Evolutionary conservation across 2,113 vertebrate genomes (phyloP), one percentile per base, ranked within the genome.

Genomic region (Vulpes lagopus): DNA sequence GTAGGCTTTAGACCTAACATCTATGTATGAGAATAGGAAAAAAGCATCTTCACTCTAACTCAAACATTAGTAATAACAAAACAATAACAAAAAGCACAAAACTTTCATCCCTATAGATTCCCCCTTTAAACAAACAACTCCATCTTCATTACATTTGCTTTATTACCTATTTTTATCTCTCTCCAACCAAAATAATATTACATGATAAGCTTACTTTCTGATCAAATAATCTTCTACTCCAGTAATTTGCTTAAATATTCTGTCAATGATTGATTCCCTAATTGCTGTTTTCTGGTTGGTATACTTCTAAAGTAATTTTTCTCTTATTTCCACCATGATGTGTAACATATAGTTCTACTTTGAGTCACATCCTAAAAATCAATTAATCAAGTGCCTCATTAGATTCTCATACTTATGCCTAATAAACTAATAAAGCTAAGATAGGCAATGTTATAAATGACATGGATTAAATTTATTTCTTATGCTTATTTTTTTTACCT

Each of bases 341-440:
- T 32, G 14, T 73, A 59, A 69, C 30, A 89, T 16, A 53, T 9
- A 30, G 17, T 88, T 76, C 1, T n/a, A 59, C 22, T 55, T 93
- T 71, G 9, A 64, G 25, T 53, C 22, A 80, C 3, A 93, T 25
- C 62, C 55, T 95, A 25, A 91, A 78, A 83, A 88, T 93, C 14
- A 93, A 49, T 57, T 59, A 62, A 62, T 60, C 14, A 64, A 93
- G 79, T 83, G 23, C 7, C 69, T 91, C 25, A 73, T 64, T 73
- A 91, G 38, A 84, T 88, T 87, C 69, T 78, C 43, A 43, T 23
- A n/a, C 15, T 30, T 83, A 91, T 30, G 59, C 14, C 25, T 84
- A 79, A 92, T 65, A 74, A 92, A 60, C 38, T 59, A 83, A 67
- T 38, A 89, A 89, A 87, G 43, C 12, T 25, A 80, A 93, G n/a